Evolutionary conservation across 1,140 invertebrate species (phyloP), one percentile per base, ranked within the genome.

Genomic region (Drosophila aff.): DNA sequence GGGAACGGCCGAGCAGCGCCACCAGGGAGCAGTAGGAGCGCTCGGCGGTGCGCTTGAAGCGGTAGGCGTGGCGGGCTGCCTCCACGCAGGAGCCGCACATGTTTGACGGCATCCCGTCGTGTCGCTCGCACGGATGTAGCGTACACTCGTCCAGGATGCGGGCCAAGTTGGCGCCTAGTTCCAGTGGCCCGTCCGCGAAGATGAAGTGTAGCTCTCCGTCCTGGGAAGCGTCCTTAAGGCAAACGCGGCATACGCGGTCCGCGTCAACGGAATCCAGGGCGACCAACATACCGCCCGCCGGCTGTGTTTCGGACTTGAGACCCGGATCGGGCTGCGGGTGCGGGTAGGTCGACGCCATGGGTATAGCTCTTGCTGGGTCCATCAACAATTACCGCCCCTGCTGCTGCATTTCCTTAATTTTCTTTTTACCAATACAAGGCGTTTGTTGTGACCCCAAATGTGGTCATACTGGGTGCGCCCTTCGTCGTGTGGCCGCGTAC

Each of bases 71-170:
- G 23, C 82, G 76, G 16, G 91, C 91, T 1, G 65, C 75, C 26
- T 79, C 82, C 23, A 82, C 78, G 50, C 91, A 92, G 8, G 49
- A 49, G 41, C 58, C 65, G 49, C 91, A 92, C 72, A 92, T 91
- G 46, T 91, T 67, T 41, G 77, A 66, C 13, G 91, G 91, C 76
- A 92, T 72, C 15, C 81, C 76, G 23, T 87, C 83, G 21, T 82
- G 71, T 5, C 79, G 65, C 23, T 81, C 74, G 40, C 90, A 86
- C n/a, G 67, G 81, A 58, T 91, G 90, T 2, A 73, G 59, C 9
- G 89, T 91, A 49, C 91, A 92, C 60, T 92, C 91, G 41, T 87
- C 78, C 0, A 92, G 66, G 40, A 92, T 92, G 23, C 86, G 75
- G 21, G 81, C 80, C 33, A 91, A 69, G 58, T 84, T 87, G 6